A percentile compares a stretch with the other conserved stretches of the same genome.
Evolutionary conservation across 2,113 vertebrate species (phyloP).

Genomic region (Orthonyx spaldingii): DNA sequence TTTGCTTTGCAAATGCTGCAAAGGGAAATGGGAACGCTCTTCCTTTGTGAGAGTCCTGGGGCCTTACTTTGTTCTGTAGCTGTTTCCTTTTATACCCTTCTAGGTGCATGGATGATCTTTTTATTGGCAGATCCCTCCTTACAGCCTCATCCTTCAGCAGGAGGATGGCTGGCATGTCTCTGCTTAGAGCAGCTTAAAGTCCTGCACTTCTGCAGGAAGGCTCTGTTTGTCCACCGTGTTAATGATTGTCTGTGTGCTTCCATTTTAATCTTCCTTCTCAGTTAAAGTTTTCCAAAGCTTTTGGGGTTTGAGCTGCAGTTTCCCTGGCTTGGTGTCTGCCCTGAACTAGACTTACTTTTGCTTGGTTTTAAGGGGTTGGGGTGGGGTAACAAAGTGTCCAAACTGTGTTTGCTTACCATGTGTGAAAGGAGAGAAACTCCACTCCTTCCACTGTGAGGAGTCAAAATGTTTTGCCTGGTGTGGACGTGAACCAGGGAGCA

Average conservation of each 20-base stretch:
- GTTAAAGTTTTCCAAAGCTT: not conserved
- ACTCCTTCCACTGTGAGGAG: not conserved
- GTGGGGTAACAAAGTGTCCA: not conserved
- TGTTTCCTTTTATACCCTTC: not conserved
- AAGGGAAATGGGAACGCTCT: not conserved
- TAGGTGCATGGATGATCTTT: not conserved
- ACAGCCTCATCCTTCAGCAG: not conserved
- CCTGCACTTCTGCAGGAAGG: not conserved
- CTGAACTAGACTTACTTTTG: not conserved
- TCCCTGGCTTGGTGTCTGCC: not conserved
- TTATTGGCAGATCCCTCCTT: not conserved
- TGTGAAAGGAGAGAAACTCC: not conserved
- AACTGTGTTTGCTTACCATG: not conserved
- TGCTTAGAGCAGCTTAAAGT: not conserved
- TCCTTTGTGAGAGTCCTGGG: not conserved
- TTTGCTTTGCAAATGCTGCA: constrained; percentile 19
- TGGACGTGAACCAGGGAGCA: not conserved
- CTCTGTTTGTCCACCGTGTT: not conserved
- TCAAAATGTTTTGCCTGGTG: not conserved
- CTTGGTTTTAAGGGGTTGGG: not conserved
- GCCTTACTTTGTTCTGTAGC: not conserved
- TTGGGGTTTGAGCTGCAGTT: not conserved
- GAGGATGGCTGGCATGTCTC: not conserved
- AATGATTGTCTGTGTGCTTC: not conserved
- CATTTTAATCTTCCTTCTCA: not conserved